Evolutionary conservation across 2,113 vertebrate species (phyloP).

Genomic region (Tragulus kanchil): DNA sequence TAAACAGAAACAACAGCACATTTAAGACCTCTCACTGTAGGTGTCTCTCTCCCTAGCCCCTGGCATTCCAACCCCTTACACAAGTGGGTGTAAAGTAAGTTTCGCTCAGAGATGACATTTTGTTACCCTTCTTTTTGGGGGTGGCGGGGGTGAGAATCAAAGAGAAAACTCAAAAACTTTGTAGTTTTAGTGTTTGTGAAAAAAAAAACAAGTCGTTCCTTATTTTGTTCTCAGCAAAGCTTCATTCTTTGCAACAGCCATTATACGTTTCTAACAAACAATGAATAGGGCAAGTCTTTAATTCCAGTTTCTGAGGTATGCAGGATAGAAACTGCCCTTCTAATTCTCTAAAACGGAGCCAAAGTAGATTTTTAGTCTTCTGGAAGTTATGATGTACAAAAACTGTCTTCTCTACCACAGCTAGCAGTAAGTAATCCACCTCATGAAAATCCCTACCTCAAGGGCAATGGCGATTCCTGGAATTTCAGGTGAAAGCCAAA

Average conservation of each 20-base stretch:
- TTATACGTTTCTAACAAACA: conserved; percentile 74
- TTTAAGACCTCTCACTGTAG: conserved; percentile 40
- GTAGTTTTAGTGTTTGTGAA: conserved; percentile 84
- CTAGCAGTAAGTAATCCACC: conserved; percentile 7
- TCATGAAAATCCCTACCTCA: not conserved
- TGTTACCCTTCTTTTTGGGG: conserved; percentile 32
- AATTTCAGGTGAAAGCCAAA: conserved; percentile 25
- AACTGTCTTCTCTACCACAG: not conserved
- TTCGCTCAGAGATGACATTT: conserved; percentile 75
- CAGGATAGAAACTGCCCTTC: conserved; percentile 54
- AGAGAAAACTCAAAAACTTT: conserved; percentile 70
- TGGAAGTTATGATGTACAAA: not conserved
- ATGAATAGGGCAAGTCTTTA: conserved; percentile 63
- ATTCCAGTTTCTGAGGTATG: conserved; percentile 74
- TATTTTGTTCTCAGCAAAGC: conserved; percentile 77
- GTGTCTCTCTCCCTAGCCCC: conserved; percentile 43
- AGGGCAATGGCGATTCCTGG: not conserved
- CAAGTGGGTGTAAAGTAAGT: conserved; percentile 62
- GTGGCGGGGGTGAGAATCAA: not conserved
- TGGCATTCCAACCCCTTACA: not conserved
- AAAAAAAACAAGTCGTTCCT: conserved; percentile 76
- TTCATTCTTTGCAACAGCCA: conserved; percentile 78
- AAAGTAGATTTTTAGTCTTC: not conserved
- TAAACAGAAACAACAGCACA: not conserved
- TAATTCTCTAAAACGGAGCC: conserved; percentile 44